Evolutionary conservation across 1,140 invertebrate species (phyloP).

Genomic region (Orchesella cincta): DNA sequence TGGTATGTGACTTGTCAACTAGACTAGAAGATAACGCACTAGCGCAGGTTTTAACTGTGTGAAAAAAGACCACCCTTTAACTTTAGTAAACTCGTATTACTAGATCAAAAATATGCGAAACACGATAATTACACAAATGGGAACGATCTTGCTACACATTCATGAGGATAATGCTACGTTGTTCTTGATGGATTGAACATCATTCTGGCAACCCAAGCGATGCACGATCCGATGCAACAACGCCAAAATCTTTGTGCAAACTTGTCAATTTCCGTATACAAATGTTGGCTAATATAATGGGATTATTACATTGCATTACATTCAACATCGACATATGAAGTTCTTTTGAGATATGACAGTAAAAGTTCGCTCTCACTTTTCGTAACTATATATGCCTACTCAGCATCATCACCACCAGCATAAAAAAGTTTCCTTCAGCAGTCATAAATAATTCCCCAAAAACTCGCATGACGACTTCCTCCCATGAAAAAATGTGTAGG

Average conservation of each 20-base stretch:
- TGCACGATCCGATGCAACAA: no score
- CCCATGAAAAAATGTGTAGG: background rate
- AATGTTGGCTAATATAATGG: no score
- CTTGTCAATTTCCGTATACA: no score
- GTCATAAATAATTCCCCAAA: background rate
- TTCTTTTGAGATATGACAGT: background rate
- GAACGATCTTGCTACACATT: no score
- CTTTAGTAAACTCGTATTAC: background rate
- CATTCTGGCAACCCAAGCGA: no score
- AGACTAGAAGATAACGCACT: no score
- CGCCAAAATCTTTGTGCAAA: no score
- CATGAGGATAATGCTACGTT: no score
- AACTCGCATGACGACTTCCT: background rate
- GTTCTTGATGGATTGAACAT: no score
- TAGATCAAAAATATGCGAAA: background rate
- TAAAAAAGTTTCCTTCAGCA: background rate
- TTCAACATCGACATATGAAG: background rate
- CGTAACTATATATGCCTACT: background rate
- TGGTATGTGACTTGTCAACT: no score
- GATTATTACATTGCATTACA: background rate
- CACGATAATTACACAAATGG: background rate
- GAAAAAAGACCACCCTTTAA: background rate
- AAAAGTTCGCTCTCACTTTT: constrained; percentile 14
- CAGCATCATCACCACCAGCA: background rate
- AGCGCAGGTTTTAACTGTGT: no score